Percentiles rank a stretch among this genome's conserved stretches.
Evolutionary conservation across 2,888 invertebrate genomes (phyloP).

Genomic region (Cantharis lateralis): DNA sequence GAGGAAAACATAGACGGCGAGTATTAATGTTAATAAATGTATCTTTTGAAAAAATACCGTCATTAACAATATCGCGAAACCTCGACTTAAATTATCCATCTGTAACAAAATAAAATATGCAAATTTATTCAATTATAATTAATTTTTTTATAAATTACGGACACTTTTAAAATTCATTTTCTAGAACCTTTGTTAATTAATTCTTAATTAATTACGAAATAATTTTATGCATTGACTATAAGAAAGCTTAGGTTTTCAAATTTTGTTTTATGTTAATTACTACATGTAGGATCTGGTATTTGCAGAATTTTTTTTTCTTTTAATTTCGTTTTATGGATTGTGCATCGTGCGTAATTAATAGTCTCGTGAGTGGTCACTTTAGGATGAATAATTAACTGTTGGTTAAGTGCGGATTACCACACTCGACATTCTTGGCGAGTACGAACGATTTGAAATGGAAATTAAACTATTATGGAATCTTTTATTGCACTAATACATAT

Average conservation of each 20-base stretch:
- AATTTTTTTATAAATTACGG: background rate
- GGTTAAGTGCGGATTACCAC: background rate
- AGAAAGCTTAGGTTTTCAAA: background rate
- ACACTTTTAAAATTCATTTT: background rate
- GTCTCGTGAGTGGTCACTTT: background rate
- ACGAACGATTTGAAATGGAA: background rate
- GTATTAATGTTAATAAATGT: background rate
- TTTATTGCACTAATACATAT: background rate
- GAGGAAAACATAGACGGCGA: background rate
- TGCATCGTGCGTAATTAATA: background rate
- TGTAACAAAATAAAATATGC: background rate
- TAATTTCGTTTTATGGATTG: background rate
- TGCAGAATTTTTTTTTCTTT: no score
- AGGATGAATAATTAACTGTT: background rate
- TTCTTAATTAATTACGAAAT: background rate
- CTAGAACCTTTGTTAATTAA: background rate
- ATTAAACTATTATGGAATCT: background rate
- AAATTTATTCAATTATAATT: background rate
- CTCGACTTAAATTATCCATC: background rate
- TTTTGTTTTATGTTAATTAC: background rate
- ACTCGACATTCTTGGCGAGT: background rate
- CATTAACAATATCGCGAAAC: background rate
- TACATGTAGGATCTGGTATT: no score
- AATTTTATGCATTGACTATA: background rate
- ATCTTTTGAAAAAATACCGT: background rate